Percentiles rank a stretch among this genome's conserved stretches.
phyloP scores from a whole-genome alignment of 1,140 invertebrate species.

The Rhizoglyphus robini region DNA sequence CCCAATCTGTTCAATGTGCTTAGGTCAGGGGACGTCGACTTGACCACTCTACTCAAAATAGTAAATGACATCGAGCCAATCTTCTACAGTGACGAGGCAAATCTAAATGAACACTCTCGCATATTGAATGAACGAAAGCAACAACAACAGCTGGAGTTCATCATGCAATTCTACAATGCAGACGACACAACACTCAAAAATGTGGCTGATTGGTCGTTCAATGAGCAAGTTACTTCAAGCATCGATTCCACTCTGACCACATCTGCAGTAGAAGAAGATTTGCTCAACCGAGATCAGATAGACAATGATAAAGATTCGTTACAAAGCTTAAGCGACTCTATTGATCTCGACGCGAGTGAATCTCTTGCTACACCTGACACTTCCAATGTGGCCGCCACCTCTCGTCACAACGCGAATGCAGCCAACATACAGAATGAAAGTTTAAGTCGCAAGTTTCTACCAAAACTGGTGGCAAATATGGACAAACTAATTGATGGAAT shows the following conservation, averaged over 20 bases:
- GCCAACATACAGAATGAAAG: conserved; percentile 12
- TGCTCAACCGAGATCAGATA: not conserved
- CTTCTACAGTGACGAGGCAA: not conserved
- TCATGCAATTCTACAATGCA: conserved; percentile 19
- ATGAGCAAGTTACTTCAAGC: not conserved
- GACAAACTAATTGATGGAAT: conserved; percentile 16
- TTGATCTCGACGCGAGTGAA: conserved; percentile 18
- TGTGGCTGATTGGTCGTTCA: not conserved
- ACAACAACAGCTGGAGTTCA: conserved; percentile 10
- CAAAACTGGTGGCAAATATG: conserved; percentile 19
- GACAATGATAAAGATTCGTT: not conserved
- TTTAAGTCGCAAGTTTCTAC: conserved; percentile 16
- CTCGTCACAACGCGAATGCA: not conserved
- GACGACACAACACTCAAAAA: conserved; percentile 8
- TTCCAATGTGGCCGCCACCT: not conserved
- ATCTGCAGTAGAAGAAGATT: not conserved
- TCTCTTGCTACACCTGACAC: too few species aligned
- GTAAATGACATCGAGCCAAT: conserved; percentile 20
- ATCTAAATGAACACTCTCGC: not conserved
- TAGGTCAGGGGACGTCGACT: conserved; percentile 7
- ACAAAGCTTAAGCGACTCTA: not conserved
- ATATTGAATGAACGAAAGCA: not conserved
- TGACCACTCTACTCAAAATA: conserved; percentile 16
- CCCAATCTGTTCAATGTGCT: conserved; percentile 11
- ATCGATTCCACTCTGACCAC: not conserved